Evolutionary conservation across 2,888 invertebrate genomes (phyloP).

Genomic region (Macrosiphum euphorbiae): DNA sequence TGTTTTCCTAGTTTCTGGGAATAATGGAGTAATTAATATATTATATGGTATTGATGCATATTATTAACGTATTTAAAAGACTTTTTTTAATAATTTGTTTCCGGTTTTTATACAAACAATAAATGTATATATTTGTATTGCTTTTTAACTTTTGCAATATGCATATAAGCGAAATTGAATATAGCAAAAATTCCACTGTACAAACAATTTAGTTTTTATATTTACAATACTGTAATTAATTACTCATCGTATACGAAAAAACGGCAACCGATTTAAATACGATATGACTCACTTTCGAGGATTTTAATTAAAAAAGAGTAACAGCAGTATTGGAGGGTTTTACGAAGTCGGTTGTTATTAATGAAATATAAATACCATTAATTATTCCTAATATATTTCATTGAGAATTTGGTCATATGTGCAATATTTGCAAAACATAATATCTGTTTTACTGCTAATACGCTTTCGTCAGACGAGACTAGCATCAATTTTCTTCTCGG

Average conservation of each 20-base stretch:
- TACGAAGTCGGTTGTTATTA: not conserved
- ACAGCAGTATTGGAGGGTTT: not conserved
- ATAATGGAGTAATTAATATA: not conserved
- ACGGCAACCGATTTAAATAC: not conserved
- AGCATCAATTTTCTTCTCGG: not conserved
- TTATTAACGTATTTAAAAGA: not conserved
- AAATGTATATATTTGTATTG: not conserved
- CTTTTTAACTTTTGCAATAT: not conserved
- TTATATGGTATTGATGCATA: not conserved
- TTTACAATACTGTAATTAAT: not conserved
- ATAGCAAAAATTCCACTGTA: not conserved
- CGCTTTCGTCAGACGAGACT: not conserved
- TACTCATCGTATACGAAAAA: not conserved
- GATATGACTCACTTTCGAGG: not conserved
- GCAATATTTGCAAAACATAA: not conserved
- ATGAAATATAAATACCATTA: not conserved
- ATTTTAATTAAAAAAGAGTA: conserved; percentile 15
- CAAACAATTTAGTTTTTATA: not conserved
- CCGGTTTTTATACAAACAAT: not conserved
- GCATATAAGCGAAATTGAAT: not conserved
- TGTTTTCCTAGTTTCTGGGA: not conserved
- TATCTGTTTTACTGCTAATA: not conserved
- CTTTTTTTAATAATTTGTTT: not conserved
- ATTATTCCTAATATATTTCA: not conserved
- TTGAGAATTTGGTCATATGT: not conserved